Base-by-base conservation (phyloP, 2,888 invertebrate species). In the Thera britannica region DNA sequence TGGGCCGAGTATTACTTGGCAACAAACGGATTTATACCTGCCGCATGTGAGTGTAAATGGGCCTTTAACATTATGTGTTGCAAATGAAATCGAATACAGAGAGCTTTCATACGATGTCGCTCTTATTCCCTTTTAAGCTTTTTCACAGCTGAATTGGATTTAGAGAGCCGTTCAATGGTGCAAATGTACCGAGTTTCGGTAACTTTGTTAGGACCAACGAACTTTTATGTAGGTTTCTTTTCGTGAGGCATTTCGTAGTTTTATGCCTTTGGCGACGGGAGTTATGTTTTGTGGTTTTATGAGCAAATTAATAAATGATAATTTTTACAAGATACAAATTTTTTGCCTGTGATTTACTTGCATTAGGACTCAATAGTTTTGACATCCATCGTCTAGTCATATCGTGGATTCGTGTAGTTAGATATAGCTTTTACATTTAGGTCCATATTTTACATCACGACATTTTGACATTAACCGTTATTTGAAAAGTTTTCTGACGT, bases 31-130 rank as follows among this genome's bases (percentile, higher is more conserved):
- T n/a, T n/a, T n/a, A n/a, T 11, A 2, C 49, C 49, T 52, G 52
- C 34, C 34, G 1, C 52, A 34, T 52, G 12, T 12, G 9, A 9
- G 8, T 46, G 2, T 34, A 9, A 34, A 34, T 52, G 34, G 52
- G 35, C 12, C 78, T 77, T 75, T 77, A 79, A 76, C 74, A 77
- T 61, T 74, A 70, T 73, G 70, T 75, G 66, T 69, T 70, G 68
- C 46, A 66, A 73, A 73, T 74, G 74, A 74, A 64, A 75, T 76
- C 75, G 74, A 75, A n/a, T 76, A n/a, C 68, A 65, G 67, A 72
- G 74, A 73, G 74, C 67, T 71, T 75, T 73, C 73, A 74, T 74
- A 72, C 73, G 69, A 74, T 72, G 73, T 73, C 73, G 68, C 65
- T 60, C 65, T 67, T 73, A 70, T 75, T 75, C 71, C 69, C 72